Percentiles rank a stretch among this genome's conserved stretches.
Evolutionary conservation across 2,797 vertebrate species (phyloP).

Genomic region (Brachyalestes nurse): DNA sequence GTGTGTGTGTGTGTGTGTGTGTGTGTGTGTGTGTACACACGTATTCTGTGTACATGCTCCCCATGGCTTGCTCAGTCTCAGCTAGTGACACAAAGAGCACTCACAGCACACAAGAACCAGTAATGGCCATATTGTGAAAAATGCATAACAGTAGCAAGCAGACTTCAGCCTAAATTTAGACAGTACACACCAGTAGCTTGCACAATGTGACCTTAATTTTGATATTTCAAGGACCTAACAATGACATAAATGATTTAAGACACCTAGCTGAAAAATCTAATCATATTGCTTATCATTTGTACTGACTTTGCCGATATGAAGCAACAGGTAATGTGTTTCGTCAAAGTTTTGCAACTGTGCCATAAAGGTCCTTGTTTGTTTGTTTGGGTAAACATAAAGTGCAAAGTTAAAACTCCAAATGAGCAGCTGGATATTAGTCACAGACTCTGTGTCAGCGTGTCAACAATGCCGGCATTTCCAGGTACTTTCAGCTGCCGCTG

Average conservation of each 20-base stretch:
- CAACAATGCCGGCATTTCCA: slow-evolving; percentile 11
- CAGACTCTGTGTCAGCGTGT: neutral
- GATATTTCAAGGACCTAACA: neutral
- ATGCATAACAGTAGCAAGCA: neutral
- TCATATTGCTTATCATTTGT: neutral
- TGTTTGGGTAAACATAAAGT: neutral
- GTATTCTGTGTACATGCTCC: neutral
- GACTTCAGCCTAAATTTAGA: neutral
- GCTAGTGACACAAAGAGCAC: slow-evolving; percentile 8
- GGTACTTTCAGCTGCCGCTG: neutral
- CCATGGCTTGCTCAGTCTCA: neutral
- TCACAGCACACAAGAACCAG: neutral
- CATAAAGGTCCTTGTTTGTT: neutral
- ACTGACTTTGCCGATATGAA: neutral
- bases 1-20: neutral
- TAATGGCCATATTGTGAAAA: neutral
- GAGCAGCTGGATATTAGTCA: neutral
- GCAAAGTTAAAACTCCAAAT: neutral
- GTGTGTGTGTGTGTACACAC: neutral
- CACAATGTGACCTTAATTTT: neutral
- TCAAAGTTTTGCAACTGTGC: slow-evolving; percentile 8
- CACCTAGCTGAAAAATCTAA: neutral
- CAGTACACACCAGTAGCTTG: neutral
- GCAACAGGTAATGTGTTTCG: neutral
- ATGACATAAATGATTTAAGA: neutral